Conservation (phyloP, 1,140 invertebrate species). For the Gonatopus flavifemur region DNA sequence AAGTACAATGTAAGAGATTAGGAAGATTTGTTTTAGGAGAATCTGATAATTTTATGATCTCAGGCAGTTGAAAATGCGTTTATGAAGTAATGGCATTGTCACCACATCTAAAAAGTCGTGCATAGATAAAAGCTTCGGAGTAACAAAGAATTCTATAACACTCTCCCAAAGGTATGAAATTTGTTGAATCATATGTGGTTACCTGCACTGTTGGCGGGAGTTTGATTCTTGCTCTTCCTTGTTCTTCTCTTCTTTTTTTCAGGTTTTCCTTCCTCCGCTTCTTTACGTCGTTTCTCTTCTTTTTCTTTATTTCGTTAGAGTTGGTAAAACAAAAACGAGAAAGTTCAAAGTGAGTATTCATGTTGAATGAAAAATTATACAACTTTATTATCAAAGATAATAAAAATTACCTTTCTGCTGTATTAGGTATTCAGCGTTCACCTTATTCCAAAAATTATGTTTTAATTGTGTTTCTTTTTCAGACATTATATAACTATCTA, state of each 20-base stretch:
- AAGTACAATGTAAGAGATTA: too few relatives aligned
- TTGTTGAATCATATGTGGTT: too few relatives aligned
- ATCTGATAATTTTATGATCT: too few relatives aligned
- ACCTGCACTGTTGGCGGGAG: slow-evolving; percentile 75
- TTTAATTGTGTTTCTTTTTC: slow-evolving; percentile 79
- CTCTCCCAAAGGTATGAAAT: too few relatives aligned
- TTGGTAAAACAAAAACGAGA: neutral
- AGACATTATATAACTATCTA: slow-evolving; percentile 84
- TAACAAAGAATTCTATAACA: too few relatives aligned
- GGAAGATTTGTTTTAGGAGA: too few relatives aligned
- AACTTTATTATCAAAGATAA: neutral
- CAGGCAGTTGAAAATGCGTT: too few relatives aligned
- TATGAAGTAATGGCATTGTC: too few relatives aligned
- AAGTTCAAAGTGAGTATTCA: neutral
- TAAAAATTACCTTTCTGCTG: slow-evolving; percentile 72
- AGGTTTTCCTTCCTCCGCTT: slow-evolving; percentile 77
- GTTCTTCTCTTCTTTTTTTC: slow-evolving; percentile 72
- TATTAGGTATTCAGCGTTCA: slow-evolving; percentile 82
- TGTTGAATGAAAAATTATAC: slow-evolving; percentile 4
- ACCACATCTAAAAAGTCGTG: too few relatives aligned
- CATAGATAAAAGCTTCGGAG: too few relatives aligned
- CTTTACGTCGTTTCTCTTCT: slow-evolving; percentile 73
- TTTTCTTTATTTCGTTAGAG: slow-evolving; percentile 64
- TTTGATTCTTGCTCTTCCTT: slow-evolving; percentile 63
- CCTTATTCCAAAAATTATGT: slow-evolving; percentile 78